Evolutionary conservation across 1,140 invertebrate species (phyloP).

Genomic region (Drosophila takahashii): DNA sequence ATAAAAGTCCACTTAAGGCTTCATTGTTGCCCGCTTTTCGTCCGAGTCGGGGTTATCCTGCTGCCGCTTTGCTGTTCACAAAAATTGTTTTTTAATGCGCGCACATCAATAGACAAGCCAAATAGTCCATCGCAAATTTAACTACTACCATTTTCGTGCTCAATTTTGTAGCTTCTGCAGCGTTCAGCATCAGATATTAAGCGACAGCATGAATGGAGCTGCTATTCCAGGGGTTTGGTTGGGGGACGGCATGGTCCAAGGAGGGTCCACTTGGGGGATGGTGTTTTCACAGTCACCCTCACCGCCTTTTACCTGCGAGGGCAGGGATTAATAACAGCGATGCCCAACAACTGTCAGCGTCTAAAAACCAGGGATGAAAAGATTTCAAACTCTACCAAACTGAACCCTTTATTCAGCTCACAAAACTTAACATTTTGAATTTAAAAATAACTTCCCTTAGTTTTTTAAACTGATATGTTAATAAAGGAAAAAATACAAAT

Average conservation of each 20-base stretch:
- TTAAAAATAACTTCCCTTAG: too few species aligned
- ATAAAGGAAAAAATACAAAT: too few species aligned
- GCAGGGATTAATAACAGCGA: constrained; percentile 1
- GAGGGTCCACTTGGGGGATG: constrained; percentile 36
- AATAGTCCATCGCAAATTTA: constrained; percentile 78
- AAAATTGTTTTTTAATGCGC: constrained; percentile 82
- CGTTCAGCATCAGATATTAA: constrained; percentile 37
- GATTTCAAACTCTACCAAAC: background rate
- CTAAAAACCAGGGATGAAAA: background rate
- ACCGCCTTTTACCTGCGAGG: constrained; percentile 23
- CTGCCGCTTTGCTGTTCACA: constrained; percentile 57
- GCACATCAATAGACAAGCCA: constrained; percentile 80
- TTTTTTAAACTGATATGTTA: too few species aligned
- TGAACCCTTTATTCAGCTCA: background rate
- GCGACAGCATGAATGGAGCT: constrained; percentile 20
- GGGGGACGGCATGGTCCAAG: background rate
- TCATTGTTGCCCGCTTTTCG: constrained; percentile 65
- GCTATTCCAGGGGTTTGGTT: background rate
- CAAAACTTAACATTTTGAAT: background rate
- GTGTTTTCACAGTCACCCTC: constrained; percentile 9
- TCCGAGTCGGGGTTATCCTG: constrained; percentile 17
- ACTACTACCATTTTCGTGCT: constrained; percentile 68
- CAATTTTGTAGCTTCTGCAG: constrained; percentile 52
- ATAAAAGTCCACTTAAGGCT: constrained; percentile 82
- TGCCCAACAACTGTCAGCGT: constrained; percentile 31